Percentiles rank a stretch among this genome's conserved stretches.
These are phyloP conservation scores for Pseudomyrmex sp. DNA, from an alignment of 1,140 invertebrate species.

Conservation along the genomic window DNA sequence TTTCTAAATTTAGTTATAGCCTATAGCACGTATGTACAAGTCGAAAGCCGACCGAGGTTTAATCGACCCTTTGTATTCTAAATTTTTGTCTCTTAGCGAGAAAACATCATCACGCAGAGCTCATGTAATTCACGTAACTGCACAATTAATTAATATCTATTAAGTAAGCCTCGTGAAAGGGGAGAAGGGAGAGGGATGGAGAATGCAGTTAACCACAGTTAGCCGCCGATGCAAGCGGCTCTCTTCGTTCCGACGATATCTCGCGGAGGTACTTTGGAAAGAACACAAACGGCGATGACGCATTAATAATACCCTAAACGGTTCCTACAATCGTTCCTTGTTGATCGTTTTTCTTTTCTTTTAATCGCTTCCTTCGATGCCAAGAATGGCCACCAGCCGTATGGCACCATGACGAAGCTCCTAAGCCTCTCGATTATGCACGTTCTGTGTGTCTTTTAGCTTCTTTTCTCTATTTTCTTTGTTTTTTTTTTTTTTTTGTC, in stretches of 20 bases:
- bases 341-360: conserved; percentile 22
- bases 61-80: background rate
- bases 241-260: conserved; percentile 29
- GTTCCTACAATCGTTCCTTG: conserved; percentile 23
- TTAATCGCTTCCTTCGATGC: conserved; percentile 27
- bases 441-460: conserved; percentile 10
- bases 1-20: conserved; percentile 1
- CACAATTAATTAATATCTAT: background rate
- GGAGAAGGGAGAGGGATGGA: background rate
- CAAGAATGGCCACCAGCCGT: conserved; percentile 32
- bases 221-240: conserved; percentile 14
- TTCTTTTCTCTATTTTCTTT: conserved; percentile 20
- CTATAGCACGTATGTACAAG: background rate
- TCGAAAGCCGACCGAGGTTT: conserved; percentile 1
- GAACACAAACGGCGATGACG: conserved; percentile 70
- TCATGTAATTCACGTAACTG: background rate
- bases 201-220: conserved; percentile 11
- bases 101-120: background rate
- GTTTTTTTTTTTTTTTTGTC: conserved; percentile 13
- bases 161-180: background rate
- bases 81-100: background rate
- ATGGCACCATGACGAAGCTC: conserved; percentile 51
- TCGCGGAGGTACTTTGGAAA: conserved; percentile 54
- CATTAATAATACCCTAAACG: conserved; percentile 58
- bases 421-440: conserved; percentile 52